Base-by-base conservation (phyloP, 2,797 vertebrate species). In the Enteromius argenteus region DNA sequence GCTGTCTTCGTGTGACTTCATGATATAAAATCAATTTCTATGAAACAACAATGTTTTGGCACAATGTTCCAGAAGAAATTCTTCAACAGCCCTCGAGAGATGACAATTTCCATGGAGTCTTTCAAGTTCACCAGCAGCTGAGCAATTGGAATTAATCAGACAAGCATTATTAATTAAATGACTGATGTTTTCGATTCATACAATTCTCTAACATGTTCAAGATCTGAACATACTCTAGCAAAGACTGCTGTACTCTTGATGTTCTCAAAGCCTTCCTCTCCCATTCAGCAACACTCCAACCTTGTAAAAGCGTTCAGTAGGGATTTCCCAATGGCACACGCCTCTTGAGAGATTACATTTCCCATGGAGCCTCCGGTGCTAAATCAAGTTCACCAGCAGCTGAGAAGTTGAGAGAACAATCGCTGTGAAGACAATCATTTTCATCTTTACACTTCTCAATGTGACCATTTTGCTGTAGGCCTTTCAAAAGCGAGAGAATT, bases 401-500 rank as follows among this genome's bases (percentile, higher is more conserved):
- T 83, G 46, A 67, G 60, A 68, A 76, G 32, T 58, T 77, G 32
- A 42, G 60, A 76, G 60, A 51, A 89, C 84, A 83, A 83, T 60
- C 71, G n/a, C 15, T 69, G 62, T 66, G 81, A 82, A 21, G 79
- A 53, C 14, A 64, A 84, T 87, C 32, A 78, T 86, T 90, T 87
- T 49, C 35, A 27, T 84, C 42, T 75, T 74, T 53, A 53, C 60
- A 27, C 44, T 75, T 44, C 73, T 68, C 81, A 42, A 13, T 68
- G 62, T 58, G 37, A 68, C 73, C 62, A 56, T 51, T 77, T 83
- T 67, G 46, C 81, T 68, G 11, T 39, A 66, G 62, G 23, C 35
- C 23, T 75, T 85, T 86, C 49, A 84, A 79, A 83, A 90, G 87
- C 85, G 32, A 76, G 62, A 71, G 46, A 46, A 69, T 79, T 68